Base-by-base conservation (phyloP, 30 jellyfish, hydroid and myxozoan genomes). In the Turritopsis dohrnii region DNA sequence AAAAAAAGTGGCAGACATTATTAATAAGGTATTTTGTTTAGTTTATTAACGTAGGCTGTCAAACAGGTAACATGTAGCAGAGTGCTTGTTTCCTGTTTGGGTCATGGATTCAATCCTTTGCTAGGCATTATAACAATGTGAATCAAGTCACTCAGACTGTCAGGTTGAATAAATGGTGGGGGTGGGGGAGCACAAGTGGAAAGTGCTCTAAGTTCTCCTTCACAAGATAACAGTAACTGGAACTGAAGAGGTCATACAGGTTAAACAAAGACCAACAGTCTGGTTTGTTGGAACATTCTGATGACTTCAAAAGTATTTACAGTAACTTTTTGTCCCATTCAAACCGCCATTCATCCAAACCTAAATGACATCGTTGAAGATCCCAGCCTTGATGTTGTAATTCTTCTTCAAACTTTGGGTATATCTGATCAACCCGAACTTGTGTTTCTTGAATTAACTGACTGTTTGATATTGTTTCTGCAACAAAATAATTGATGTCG, bases 271-370 rank as follows among this genome's bases (percentile, higher is more conserved):
- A 69, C 8, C 22, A 69, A n/a, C 16, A 23, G 28, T 8, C 30
- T 7, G 77, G 28, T 69, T 27, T 69, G 77, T 1, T 69, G 73
- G 21, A 18, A 60, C 19, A 7, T n/a, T 8, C 30, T n/a, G 23
- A n/a, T n/a, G 28, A 19, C 19, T 69, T 23, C 0, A 0, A 72
- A 22, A 27, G 28, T 21, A 8, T 75, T 77, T 53, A 80, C 52
- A 53, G 53, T 8, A 80, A 20, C 53, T 80, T 80, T 19, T 80
- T 54, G 21, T 79, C 85, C 88, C 92, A 86, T 54, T 82, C 90
- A 30, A 83, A 71, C 66, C 97, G 69, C 97, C 97, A 90, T 84
- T 90, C 97, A 81, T 90, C 97, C 16, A 90, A 66, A 13, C 90
- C 93, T 75, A 90, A 90, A 52, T 90, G 97, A 17, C 90, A 82